phyloP scores from a whole-genome alignment of 2,888 invertebrate species.

The Oscheius sp. region DNA sequence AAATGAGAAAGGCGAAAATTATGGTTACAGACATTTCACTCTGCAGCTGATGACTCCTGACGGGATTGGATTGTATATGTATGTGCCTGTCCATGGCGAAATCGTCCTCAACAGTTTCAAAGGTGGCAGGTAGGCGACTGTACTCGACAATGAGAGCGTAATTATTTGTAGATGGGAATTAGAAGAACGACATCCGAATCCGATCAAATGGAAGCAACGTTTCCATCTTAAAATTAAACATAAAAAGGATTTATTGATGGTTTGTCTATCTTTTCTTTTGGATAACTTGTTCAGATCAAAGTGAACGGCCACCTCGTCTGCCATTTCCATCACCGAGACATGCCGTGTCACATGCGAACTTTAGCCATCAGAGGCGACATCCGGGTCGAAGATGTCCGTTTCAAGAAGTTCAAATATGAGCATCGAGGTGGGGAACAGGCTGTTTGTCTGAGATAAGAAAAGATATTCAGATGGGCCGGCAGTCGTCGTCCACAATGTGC shows the following conservation, averaged over 20 bases:
- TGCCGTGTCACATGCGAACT: slow-evolving; percentile 8
- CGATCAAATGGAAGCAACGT: neutral
- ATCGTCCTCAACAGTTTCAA: slow-evolving; percentile 18
- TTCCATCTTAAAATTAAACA: slow-evolving; percentile 22
- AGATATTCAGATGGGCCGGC: slow-evolving; percentile 31
- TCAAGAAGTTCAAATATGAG: slow-evolving; percentile 24
- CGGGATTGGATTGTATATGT: slow-evolving; percentile 11
- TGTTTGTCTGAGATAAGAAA: neutral
- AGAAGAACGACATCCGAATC: slow-evolving; percentile 12
- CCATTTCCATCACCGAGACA: slow-evolving; percentile 6
- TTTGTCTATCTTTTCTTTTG: neutral
- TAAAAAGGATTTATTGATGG: slow-evolving; percentile 2
- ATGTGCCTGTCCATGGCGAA: slow-evolving; percentile 9
- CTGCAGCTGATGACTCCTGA: slow-evolving; percentile 15
- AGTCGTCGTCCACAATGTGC: slow-evolving; percentile 22
- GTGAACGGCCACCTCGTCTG: slow-evolving; percentile 10
- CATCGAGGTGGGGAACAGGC: slow-evolving; percentile 1
- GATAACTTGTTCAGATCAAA: slow-evolving; percentile 13
- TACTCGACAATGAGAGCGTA: too few species aligned
- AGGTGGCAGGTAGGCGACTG: neutral
- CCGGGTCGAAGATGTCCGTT: slow-evolving; percentile 11
- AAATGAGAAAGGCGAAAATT: neutral
- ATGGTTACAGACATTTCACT: neutral
- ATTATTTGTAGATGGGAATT: slow-evolving; percentile 16
- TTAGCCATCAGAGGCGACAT: slow-evolving; percentile 18